Percentiles rank a stretch among this genome's conserved stretches.
phyloP scores from a whole-genome alignment of 2,888 invertebrate species.

The Dolomedes plantarius region DNA sequence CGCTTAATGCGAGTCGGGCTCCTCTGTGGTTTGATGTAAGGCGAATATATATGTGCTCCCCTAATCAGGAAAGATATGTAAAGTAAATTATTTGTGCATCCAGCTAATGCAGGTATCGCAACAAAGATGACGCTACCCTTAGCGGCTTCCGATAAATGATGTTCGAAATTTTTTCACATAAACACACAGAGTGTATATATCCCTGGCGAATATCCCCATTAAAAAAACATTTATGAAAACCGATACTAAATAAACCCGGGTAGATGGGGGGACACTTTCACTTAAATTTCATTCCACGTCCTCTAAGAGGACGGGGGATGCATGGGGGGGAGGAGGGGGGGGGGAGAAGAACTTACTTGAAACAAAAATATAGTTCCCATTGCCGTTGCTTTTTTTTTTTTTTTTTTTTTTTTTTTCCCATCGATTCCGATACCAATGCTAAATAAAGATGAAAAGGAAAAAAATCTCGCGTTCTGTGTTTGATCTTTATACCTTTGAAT shows the following conservation, averaged over 20 bases:
- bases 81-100: conserved; percentile 39
- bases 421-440: conserved; percentile 53
- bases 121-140: background rate
- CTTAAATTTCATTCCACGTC: conserved; percentile 53
- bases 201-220: conserved; percentile 9
- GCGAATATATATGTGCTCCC: conserved; percentile 11
- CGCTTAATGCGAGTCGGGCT: background rate
- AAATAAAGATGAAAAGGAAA: conserved; percentile 55
- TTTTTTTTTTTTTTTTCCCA: conserved; percentile 3
- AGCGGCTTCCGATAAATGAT: background rate
- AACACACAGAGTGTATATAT: background rate
- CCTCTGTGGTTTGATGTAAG: background rate
- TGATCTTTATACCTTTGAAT: conserved; percentile 53
- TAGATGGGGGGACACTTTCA: conserved; percentile 9
- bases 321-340: background rate
- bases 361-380: conserved; percentile 46
- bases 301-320: background rate
- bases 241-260: conserved; percentile 38
- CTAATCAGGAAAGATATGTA: conserved; percentile 7
- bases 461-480: conserved; percentile 18
- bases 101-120: conserved; percentile 14
- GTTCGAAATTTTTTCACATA: too few species aligned
- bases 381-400: conserved; percentile 36
- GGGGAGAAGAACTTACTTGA: too few species aligned
- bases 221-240: conserved; percentile 41